Conservation (phyloP, 1,140 invertebrate genomes). For the Eubasilissa regina region DNA sequence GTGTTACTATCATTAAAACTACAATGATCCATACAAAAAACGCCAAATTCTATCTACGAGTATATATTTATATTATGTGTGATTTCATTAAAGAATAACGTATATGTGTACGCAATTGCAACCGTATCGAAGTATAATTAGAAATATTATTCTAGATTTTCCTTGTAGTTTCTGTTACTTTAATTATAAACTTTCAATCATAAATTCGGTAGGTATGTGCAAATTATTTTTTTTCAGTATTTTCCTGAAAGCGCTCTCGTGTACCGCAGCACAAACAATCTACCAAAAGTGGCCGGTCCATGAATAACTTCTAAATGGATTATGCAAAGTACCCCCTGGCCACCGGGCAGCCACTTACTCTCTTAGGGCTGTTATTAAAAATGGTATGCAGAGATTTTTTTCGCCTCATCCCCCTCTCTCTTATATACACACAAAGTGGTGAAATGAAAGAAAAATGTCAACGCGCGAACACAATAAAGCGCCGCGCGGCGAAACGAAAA, state of each 20-base stretch:
- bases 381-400: conserved; percentile 47
- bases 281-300: conserved; percentile 42
- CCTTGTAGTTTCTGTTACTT: too few species aligned
- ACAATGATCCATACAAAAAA: too few species aligned
- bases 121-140: too few species aligned
- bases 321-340: conserved; percentile 43
- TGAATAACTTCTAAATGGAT: conserved; percentile 52
- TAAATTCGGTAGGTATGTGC: background rate
- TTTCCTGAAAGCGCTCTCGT: background rate
- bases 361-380: conserved; percentile 47
- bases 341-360: conserved; percentile 14
- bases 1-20: too few species aligned
- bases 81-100: too few species aligned
- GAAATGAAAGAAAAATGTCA: conserved; percentile 44
- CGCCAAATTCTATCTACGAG: too few species aligned
- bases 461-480: conserved; percentile 25
- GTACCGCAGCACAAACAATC: conserved; percentile 39
- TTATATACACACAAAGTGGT: conserved; percentile 18
- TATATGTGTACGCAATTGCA: too few species aligned
- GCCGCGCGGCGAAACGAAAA: background rate
- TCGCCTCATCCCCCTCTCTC: conserved; percentile 6
- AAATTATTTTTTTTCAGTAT: background rate
- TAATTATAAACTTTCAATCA: background rate
- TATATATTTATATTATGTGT: too few species aligned
- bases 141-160: too few species aligned